Evolutionary conservation across 2,113 vertebrate species (phyloP).

Genomic region (Illadopsis cleaveri): DNA sequence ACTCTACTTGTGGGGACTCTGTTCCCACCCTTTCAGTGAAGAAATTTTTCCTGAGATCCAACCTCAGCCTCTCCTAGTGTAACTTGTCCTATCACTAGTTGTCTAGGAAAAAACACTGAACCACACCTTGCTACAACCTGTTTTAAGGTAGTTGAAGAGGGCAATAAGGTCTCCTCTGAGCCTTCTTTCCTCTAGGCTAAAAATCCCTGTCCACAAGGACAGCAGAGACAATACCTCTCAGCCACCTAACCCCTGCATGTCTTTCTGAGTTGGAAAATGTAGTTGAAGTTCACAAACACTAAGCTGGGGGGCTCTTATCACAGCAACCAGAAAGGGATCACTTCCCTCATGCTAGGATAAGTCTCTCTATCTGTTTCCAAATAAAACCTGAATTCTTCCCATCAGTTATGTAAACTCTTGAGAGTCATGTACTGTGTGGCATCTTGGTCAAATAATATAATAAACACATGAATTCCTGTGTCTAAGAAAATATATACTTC

Average conservation of each 20-base stretch:
- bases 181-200: not conserved
- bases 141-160: not conserved
- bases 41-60: not conserved
- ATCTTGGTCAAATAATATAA: not conserved
- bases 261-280: not conserved
- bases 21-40: not conserved
- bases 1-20: not conserved
- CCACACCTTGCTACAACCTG: too few relatives aligned
- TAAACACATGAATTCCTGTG: not conserved
- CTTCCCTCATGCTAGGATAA: rapidly evolving
- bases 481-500: not conserved
- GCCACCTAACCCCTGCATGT: not conserved
- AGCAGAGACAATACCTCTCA: not conserved
- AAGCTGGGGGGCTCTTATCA: not conserved
- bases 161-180: not conserved
- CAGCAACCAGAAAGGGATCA: not conserved
- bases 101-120: not conserved
- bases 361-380: not conserved
- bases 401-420: not conserved
- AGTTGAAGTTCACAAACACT: not conserved
- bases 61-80: rapidly evolving
- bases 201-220: not conserved
- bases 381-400: not conserved
- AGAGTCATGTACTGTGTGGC: not conserved
- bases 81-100: not conserved